Base-by-base conservation (phyloP, 2,888 invertebrate species). In the Xiphydria camelus region DNA sequence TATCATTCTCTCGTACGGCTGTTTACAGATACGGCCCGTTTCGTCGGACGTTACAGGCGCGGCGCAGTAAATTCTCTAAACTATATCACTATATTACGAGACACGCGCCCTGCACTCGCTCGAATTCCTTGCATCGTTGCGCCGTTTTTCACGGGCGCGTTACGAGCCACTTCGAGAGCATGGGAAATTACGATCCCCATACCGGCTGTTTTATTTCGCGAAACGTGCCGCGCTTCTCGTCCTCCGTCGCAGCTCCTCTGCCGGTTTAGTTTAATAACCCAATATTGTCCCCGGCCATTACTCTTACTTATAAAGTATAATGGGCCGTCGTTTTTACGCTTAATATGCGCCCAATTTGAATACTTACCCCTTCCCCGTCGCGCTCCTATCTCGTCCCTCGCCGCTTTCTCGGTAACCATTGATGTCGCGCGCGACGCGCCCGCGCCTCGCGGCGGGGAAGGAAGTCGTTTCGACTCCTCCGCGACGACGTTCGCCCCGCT, bases 291-390 rank as follows among this genome's bases (percentile, higher is more conserved):
- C 49, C 50, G 53, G 55, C 55, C 51, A 58, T 61, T 61, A 59
- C 55, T 55, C 55, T 59, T 53, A 53, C 55, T 59, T 61, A 59
- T 53, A 61, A 62, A 59, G 61, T 61, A 61, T 61, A 45, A 51
- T 50, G 44, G n/a, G 44, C 26, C 49, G 49, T 52, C 53, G 44
- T 59, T 59, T 53, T 59, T 53, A 45, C 49, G 47, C 51, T 53
- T 47, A 53, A 52, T 59, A 55, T 51, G 57, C 54, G 49, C 40
- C 59, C 49, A 57, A 61, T 59, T 56, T 57, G 49, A 57, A 55
- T 59, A 59, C 49, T 41, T 40, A 41, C 35, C 38, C 35, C 20
- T 19, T 26, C 39, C 23, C 51, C 40, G 46, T 33, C 45, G 41
- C 40, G 37, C 41, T 31, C 58, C 56, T 47, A 45, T 56, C 18